Evolutionary conservation across 2,888 invertebrate genomes (phyloP), one percentile per base, ranked within the genome.

Genomic region (Icerya purchasi): DNA sequence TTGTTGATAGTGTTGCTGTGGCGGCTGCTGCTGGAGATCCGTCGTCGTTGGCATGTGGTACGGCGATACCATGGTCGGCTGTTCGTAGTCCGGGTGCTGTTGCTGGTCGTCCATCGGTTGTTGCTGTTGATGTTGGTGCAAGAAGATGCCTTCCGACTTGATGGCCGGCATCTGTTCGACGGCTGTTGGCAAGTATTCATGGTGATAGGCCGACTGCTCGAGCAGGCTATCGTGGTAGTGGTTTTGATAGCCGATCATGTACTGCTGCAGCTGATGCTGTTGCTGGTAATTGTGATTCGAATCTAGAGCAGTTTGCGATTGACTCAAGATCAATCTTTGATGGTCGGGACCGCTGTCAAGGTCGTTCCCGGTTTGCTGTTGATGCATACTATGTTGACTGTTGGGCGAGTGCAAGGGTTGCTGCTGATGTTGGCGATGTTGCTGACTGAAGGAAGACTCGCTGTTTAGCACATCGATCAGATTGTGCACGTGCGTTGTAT

Each of bases 211-310:
- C 22, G 53, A n/a, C n/a, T n/a, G 50, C 3, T 10, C 49, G 25
- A 22, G 59, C n/a, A 10, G 2, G 36, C 36, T 36, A 36, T 36
- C 8, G 14, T 36, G 36, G 14, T 36, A 14, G 14, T 36, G 36
- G 14, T 36, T 36, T 5, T 36, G 36, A 36, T 36, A 56, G 8
- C 2, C 21, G 3, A n/a, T 25, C 51, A 54, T 51, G 57, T 53
- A 56, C 14, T 22, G 51, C 5, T 56, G 53, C 21, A 50, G 19
- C 14, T 36, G 36, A 23, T 60, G 60, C 52, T 63, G 63, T 22
- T 62, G 65, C 52, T 63, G 66, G 57, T 73, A 73, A 67, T 78
- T 78, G 68, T 78, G 78, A 67, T 78, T 78, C 57, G 76, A 76
- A 69, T 78, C 77, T 64, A 74, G 72, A 56, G 70, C 22, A 5